These are phyloP conservation scores for Campylomormyrus numenius DNA, from an alignment of 2,113 vertebrate genomes.

Conservation along the genomic window DNA sequence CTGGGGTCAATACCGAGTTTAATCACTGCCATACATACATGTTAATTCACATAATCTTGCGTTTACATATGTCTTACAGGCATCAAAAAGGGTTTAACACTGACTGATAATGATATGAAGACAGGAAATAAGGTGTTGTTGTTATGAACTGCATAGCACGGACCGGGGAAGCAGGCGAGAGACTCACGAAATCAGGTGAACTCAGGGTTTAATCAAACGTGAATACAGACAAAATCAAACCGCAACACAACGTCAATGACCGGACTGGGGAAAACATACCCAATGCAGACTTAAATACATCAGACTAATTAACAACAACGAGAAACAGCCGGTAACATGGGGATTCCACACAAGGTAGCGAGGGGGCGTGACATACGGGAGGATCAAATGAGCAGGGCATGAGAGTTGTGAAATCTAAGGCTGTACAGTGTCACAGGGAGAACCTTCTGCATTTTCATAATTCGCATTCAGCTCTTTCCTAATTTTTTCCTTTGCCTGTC, in stretches of 20 bases:
- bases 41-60: slow-evolving; percentile 65
- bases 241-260: neutral
- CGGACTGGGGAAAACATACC: no score
- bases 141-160: no score
- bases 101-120: slow-evolving; percentile 59
- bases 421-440: slow-evolving; percentile 30
- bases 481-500: neutral
- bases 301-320: no score
- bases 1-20: slow-evolving; percentile 56
- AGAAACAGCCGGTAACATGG: no score
- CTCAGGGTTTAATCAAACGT: no score
- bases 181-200: no score
- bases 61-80: slow-evolving; percentile 64
- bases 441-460: neutral
- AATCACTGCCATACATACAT: slow-evolving; percentile 62
- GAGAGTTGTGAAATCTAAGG: slow-evolving; percentile 37
- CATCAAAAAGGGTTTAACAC: slow-evolving; percentile 60
- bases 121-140: slow-evolving; percentile 44
- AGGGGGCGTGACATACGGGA: no score
- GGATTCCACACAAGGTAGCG: no score
- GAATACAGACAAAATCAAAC: no score
- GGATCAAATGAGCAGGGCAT: no score
- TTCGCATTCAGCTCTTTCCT: neutral
- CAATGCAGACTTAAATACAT: no score
- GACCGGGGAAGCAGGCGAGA: no score